Percentiles rank a stretch among this genome's conserved stretches.
Evolutionary conservation across 2,888 invertebrate genomes (phyloP).

Genomic region (Dugesia japonica): DNA sequence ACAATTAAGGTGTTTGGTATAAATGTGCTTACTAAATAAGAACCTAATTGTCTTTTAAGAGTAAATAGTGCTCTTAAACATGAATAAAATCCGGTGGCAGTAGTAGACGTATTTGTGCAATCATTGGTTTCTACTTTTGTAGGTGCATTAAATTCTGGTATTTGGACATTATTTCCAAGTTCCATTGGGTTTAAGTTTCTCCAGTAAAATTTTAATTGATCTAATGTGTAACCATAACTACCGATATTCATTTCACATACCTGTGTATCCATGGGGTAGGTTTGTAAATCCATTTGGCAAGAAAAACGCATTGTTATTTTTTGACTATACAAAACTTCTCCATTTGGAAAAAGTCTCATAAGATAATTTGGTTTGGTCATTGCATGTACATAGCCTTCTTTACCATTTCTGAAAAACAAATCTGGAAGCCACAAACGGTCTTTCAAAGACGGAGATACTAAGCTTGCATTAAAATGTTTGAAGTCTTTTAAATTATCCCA

Average conservation of each 20-base stretch:
- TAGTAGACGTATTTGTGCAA: slow-evolving; percentile 32
- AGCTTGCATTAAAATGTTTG: slow-evolving; percentile 27
- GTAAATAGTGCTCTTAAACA: slow-evolving; percentile 52
- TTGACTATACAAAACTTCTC: slow-evolving; percentile 34
- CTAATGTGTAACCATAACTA: slow-evolving; percentile 34
- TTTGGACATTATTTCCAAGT: slow-evolving; percentile 28
- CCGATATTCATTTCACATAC: slow-evolving; percentile 35
- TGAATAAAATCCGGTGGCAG: slow-evolving; percentile 49
- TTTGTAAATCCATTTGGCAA: slow-evolving; percentile 35
- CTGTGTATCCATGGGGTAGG: slow-evolving; percentile 35
- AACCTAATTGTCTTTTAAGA: slow-evolving; percentile 51
- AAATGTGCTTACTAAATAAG: slow-evolving; percentile 53
- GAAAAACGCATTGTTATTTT: slow-evolving; percentile 35
- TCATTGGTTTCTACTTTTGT: slow-evolving; percentile 20
- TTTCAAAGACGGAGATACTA: slow-evolving; percentile 32
- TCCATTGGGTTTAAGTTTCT: slow-evolving; percentile 11
- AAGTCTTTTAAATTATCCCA: slow-evolving; percentile 29
- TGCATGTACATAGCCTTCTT: slow-evolving; percentile 33
- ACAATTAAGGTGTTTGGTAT: slow-evolving; percentile 53
- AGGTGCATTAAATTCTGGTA: slow-evolving; percentile 34
- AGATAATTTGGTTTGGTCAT: slow-evolving; percentile 35
- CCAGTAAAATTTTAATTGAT: slow-evolving; percentile 32
- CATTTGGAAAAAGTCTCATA: slow-evolving; percentile 29
- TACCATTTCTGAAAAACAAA: slow-evolving; percentile 35
- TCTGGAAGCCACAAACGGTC: slow-evolving; percentile 35